These are phyloP conservation scores for Mareca strepera DNA, from an alignment of 2,797 vertebrate genomes.

Conservation along the genomic window DNA sequence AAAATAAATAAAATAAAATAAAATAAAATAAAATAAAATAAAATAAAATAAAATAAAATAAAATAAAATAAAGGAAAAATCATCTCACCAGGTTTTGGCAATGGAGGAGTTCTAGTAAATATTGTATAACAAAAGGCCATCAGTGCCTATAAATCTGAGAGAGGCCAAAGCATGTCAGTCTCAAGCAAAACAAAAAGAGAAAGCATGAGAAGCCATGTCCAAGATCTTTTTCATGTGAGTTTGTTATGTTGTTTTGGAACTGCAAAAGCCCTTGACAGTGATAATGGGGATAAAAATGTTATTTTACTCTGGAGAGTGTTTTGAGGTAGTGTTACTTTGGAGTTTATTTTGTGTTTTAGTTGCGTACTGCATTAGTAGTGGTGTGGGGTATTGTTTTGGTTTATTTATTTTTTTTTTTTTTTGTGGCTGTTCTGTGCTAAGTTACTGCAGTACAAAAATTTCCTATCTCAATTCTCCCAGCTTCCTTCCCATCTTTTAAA, in stretches of 20 bases:
- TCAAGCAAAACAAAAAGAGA: background rate
- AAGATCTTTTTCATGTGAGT: background rate
- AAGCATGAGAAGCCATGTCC: background rate
- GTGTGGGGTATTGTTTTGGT: background rate
- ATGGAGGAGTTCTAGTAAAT: background rate
- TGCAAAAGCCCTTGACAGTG: background rate
- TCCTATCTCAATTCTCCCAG: background rate
- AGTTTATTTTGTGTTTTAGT: conserved; percentile 8
- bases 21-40: background rate
- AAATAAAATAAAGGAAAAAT: background rate
- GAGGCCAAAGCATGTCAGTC: background rate
- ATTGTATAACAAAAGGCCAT: background rate
- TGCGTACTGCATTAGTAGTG: background rate
- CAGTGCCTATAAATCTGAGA: background rate
- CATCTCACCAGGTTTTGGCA: background rate
- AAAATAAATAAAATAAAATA: too few relatives aligned
- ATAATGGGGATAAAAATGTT: background rate
- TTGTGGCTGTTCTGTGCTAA: background rate
- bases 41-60: background rate
- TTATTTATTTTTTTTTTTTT: background rate
- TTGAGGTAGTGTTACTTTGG: background rate
- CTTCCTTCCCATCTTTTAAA: background rate
- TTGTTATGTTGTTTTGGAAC: background rate
- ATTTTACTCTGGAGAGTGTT: conserved; percentile 13
- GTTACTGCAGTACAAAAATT: background rate